These are phyloP conservation scores for Keiferia lycopersicella DNA, from an alignment of 2,888 invertebrate genomes.

Conservation along the genomic window DNA sequence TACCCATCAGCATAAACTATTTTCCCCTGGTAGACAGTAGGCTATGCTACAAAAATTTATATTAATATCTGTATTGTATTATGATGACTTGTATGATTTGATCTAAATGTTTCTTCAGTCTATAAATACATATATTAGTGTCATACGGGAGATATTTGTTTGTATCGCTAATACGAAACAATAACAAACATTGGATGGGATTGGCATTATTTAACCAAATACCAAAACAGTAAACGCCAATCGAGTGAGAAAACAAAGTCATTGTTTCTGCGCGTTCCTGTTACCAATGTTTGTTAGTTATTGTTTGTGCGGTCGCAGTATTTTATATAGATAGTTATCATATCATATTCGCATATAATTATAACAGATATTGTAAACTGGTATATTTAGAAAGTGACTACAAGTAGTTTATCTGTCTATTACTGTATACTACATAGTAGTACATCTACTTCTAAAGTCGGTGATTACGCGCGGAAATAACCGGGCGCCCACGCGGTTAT, in stretches of 20 bases:
- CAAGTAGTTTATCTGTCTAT: no score
- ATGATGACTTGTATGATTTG: no score
- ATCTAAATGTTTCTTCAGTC: no score
- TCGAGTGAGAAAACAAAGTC: constrained; percentile 2
- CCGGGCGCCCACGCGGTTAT: constrained; percentile 47
- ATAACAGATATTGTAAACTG: not conserved
- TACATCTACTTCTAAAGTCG: constrained; percentile 29
- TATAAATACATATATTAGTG: not conserved
- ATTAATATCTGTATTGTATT: no score
- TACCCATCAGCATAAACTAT: no score
- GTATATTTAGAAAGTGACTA: no score
- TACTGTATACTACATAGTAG: no score
- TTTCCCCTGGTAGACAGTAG: no score
- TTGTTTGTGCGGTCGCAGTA: not conserved
- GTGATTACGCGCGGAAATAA: constrained; percentile 58
- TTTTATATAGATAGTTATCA: not conserved
- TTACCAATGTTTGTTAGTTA: not conserved
- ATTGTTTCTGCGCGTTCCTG: not conserved
- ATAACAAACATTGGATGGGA: not conserved
- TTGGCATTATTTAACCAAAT: constrained; percentile 1
- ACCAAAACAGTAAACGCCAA: constrained; percentile 1
- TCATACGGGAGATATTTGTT: not conserved
- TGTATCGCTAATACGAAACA: not conserved
- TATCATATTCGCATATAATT: not conserved
- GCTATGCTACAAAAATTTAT: no score